Conservation (phyloP, 2,797 vertebrate genomes). For the Alosa sapidissima region DNA sequence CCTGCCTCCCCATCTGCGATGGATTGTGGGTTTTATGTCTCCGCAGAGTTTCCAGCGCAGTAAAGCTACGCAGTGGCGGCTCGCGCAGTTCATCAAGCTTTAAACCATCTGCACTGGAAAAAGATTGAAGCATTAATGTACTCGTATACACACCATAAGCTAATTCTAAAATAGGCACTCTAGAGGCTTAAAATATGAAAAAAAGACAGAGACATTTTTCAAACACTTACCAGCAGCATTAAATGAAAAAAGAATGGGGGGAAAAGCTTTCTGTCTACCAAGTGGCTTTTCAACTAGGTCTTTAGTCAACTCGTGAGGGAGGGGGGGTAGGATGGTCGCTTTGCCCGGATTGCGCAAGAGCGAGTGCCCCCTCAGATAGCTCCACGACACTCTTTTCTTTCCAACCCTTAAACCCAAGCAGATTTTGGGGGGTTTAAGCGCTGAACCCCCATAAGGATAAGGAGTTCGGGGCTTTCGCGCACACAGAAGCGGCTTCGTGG, state of each 20-base stretch:
- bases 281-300: background rate
- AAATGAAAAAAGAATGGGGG: constrained; percentile 33
- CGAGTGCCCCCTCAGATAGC: background rate
- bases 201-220: constrained; percentile 49
- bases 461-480: background rate
- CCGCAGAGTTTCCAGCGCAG: constrained; percentile 75
- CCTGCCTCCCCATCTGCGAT: constrained; percentile 77
- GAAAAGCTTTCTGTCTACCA: background rate
- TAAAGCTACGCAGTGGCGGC: constrained; percentile 75
- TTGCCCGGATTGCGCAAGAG: background rate
- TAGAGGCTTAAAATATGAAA: constrained; percentile 53
- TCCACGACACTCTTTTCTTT: background rate
- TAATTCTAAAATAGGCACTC: constrained; percentile 72
- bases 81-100: constrained; percentile 74
- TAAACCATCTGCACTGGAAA: constrained; percentile 74
- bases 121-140: constrained; percentile 65
- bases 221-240: constrained; percentile 58
- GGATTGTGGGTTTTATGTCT: constrained; percentile 79
- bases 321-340: background rate
- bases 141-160: constrained; percentile 66
- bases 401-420: background rate
- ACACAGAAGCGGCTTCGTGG: background rate
- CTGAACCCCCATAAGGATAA: constrained; percentile 7
- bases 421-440: constrained; percentile 2
- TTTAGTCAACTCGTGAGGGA: background rate